Conservation (phyloP, 2,888 invertebrate species). For the Patella caerulea region DNA sequence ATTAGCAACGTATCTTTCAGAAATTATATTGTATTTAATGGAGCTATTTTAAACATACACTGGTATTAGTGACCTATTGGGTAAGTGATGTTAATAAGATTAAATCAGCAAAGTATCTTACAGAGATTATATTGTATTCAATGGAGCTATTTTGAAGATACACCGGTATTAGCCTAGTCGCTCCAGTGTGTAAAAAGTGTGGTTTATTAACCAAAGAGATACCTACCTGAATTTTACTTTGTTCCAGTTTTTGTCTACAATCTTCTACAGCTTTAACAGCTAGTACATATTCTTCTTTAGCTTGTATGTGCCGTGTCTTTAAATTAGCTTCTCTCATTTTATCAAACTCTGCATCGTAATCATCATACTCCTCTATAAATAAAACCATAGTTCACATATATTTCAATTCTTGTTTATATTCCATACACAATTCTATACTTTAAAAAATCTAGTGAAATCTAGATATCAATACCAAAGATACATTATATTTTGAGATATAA, state of each 20-base stretch:
- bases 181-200: background rate
- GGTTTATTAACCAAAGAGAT: background rate
- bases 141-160: too few relatives aligned
- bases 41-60: too few relatives aligned
- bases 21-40: too few relatives aligned
- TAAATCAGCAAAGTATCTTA: too few relatives aligned
- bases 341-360: conserved; percentile 71
- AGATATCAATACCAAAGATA: background rate
- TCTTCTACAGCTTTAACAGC: conserved; percentile 62
- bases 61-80: too few relatives aligned
- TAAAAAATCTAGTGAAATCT: background rate
- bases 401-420: too few relatives aligned
- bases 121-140: too few relatives aligned
- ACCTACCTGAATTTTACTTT: conserved; percentile 65
- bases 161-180: too few relatives aligned
- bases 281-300: conserved; percentile 64
- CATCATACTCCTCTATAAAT: conserved; percentile 68
- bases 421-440: too few relatives aligned
- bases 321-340: conserved; percentile 69
- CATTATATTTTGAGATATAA: background rate
- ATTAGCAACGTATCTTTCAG: too few relatives aligned
- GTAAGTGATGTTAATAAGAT: too few relatives aligned
- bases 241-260: conserved; percentile 62
- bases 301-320: conserved; percentile 67
- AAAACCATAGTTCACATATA: background rate